phyloP scores from a whole-genome alignment of 1,140 invertebrate genomes.

The Drosophila arawakana region DNA sequence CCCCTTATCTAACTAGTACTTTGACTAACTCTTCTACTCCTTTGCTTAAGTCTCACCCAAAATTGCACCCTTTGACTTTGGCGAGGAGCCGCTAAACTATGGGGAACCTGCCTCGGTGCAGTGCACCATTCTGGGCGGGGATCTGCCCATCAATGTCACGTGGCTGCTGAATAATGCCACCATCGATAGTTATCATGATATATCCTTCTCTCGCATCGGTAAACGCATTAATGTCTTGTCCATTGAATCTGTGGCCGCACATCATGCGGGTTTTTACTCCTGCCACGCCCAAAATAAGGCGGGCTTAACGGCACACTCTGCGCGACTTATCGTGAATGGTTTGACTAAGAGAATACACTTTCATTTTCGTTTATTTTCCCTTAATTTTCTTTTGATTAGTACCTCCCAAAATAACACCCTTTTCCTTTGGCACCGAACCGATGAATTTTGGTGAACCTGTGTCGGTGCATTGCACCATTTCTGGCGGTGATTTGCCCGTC shows the following conservation, averaged over 20 bases:
- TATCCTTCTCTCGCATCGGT: slow-evolving; percentile 86
- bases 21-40: not conserved
- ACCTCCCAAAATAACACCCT: slow-evolving; percentile 88
- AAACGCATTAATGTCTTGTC: slow-evolving; percentile 85
- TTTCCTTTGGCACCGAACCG: slow-evolving; percentile 88
- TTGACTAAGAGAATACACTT: slow-evolving; percentile 62
- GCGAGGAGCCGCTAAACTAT: slow-evolving; percentile 88
- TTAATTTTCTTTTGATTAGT: slow-evolving; percentile 84
- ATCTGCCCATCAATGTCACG: slow-evolving; percentile 87
- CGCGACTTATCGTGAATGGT: slow-evolving; percentile 91
- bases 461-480: slow-evolving; percentile 89
- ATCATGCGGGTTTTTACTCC: slow-evolving; percentile 88
- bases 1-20: not conserved
- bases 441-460: slow-evolving; percentile 89
- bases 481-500: slow-evolving; percentile 90
- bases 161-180: slow-evolving; percentile 88
- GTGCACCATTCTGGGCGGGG: slow-evolving; percentile 90
- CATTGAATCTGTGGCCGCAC: slow-evolving; percentile 85
- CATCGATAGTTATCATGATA: slow-evolving; percentile 84
- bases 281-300: slow-evolving; percentile 89
- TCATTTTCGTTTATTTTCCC: slow-evolving; percentile 31
- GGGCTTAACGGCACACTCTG: slow-evolving; percentile 88
- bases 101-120: slow-evolving; percentile 90
- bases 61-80: slow-evolving; percentile 89
- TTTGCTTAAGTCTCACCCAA: slow-evolving; percentile 87